Conservation (phyloP, 2,888 invertebrate species). For the Miltochrista miniata region DNA sequence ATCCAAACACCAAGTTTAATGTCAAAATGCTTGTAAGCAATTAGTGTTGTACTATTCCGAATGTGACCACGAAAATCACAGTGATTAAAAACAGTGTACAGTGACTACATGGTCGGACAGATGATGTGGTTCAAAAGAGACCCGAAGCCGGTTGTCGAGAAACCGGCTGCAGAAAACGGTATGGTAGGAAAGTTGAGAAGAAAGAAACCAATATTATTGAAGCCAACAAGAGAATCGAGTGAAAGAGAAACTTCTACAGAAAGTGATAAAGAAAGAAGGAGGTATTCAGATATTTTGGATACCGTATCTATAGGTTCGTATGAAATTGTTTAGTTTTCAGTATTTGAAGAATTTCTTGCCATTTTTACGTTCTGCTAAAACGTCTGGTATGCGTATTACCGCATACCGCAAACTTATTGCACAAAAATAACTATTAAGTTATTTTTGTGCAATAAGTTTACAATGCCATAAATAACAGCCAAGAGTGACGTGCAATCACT, state of each 20-base stretch:
- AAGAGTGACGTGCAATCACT: constrained; percentile 25
- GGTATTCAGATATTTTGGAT: constrained; percentile 76
- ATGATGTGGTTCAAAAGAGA: constrained; percentile 82
- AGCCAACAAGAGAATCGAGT: constrained; percentile 73
- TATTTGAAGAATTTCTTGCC: constrained; percentile 44
- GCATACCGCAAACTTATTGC: too few species aligned
- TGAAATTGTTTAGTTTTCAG: constrained; percentile 1
- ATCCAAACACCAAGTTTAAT: constrained; percentile 25
- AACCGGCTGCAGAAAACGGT: constrained; percentile 60
- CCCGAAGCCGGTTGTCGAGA: constrained; percentile 66
- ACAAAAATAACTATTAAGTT: too few species aligned
- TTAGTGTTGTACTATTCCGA: constrained; percentile 11
- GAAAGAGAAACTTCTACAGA: constrained; percentile 77
- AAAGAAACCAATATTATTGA: constrained; percentile 68
- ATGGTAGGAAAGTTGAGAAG: constrained; percentile 66
- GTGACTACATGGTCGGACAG: constrained; percentile 42
- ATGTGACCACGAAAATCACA: constrained; percentile 18
- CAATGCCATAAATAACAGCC: constrained; percentile 12
- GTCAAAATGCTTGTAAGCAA: constrained; percentile 17
- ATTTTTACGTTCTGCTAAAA: constrained; percentile 24
- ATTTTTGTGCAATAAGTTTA: constrained; percentile 19
- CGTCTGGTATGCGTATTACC: constrained; percentile 26
- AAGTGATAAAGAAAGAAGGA: constrained; percentile 73
- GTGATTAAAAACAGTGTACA: constrained; percentile 19
- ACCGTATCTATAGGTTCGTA: constrained; percentile 69